Percentiles rank a stretch among this genome's conserved stretches.
Evolutionary conservation across 2,797 vertebrate genomes (phyloP).

Genomic region (Spea hammondii): DNA sequence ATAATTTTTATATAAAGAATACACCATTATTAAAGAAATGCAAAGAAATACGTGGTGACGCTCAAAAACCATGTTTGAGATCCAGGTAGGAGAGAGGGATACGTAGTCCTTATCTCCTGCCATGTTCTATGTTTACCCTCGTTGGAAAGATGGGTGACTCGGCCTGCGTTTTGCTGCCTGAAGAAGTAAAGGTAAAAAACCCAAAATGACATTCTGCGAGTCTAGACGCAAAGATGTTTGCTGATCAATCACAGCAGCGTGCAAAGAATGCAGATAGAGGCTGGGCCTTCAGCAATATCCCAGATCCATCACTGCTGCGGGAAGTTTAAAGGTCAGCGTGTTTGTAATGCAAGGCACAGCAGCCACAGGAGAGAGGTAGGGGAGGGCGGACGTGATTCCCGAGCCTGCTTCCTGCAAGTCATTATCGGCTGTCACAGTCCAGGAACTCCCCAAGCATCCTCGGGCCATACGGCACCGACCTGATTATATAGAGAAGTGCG

Average conservation of each 20-base stretch:
- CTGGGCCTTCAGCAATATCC: constrained; percentile 26
- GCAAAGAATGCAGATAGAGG: constrained; percentile 32
- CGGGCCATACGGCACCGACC: too few relatives aligned
- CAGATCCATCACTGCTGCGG: constrained; percentile 38
- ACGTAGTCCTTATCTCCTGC: too few relatives aligned
- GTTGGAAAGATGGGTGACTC: not conserved
- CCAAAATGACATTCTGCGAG: constrained; percentile 1
- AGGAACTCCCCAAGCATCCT: not conserved
- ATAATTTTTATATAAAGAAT: too few relatives aligned
- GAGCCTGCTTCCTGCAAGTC: not conserved
- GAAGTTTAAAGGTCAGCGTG: constrained; percentile 44
- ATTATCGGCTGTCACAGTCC: not conserved
- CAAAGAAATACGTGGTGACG: too few relatives aligned
- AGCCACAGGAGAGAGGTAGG: not conserved
- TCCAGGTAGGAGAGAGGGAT: too few relatives aligned
- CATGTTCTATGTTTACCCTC: too few relatives aligned
- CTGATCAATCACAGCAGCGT: constrained; percentile 40
- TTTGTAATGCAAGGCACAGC: constrained; percentile 44
- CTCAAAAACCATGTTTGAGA: too few relatives aligned
- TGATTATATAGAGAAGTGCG: too few relatives aligned
- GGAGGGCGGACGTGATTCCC: not conserved
- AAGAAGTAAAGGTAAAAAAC: not conserved
- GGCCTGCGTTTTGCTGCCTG: not conserved
- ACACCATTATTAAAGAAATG: too few relatives aligned
- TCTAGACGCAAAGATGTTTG: constrained; percentile 47